Conservation (phyloP, 2,797 vertebrate species). For the Mus caroli region DNA sequence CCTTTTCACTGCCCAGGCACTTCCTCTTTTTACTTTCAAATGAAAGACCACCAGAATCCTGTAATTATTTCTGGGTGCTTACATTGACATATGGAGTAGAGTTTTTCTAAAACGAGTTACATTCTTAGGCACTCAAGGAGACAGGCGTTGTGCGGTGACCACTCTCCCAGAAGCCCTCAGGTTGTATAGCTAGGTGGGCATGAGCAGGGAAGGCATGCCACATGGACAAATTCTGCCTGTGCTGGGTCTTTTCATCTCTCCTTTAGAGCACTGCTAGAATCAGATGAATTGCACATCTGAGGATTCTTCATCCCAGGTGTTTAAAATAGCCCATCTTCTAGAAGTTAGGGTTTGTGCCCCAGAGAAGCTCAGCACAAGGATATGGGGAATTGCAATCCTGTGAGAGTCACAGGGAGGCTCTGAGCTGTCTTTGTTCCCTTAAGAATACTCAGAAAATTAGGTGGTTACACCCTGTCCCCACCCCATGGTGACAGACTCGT, state of each 20-base stretch:
- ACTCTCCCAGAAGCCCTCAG: background rate
- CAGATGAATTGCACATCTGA: background rate
- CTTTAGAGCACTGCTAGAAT: background rate
- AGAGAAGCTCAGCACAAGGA: background rate
- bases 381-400: background rate
- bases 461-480: slow-evolving; percentile 50
- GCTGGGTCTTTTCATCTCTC: background rate
- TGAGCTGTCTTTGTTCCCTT: slow-evolving; percentile 38
- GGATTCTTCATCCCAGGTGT: background rate
- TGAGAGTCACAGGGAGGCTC: slow-evolving; percentile 56
- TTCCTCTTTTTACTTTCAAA: background rate
- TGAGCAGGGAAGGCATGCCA: background rate
- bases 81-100: background rate
- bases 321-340: background rate
- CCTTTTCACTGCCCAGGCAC: background rate
- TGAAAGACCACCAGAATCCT: background rate
- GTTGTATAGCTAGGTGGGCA: background rate
- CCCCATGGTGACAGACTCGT: background rate
- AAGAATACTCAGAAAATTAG: slow-evolving; percentile 60
- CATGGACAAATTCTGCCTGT: background rate
- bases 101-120: background rate
- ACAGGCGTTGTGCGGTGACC: background rate
- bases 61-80: background rate
- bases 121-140: background rate
- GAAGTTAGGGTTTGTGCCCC: background rate